These are phyloP conservation scores for Hydrozoanthus gracilis DNA, from an alignment of 92 coral and sea anemone species.

Conservation along the genomic window DNA sequence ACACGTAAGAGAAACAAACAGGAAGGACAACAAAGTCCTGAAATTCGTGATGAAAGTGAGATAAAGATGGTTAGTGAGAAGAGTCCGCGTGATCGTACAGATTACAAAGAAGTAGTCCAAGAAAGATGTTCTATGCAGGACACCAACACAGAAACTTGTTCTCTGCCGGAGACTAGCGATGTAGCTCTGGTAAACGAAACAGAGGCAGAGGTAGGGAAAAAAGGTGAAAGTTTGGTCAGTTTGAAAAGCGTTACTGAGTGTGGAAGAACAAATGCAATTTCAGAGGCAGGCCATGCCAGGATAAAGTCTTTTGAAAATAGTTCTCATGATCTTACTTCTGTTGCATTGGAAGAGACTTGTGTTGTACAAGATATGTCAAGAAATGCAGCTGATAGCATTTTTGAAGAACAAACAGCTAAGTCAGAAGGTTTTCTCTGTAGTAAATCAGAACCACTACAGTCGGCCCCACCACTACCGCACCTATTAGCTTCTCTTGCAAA, in stretches of 20 bases:
- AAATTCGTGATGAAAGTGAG: neutral
- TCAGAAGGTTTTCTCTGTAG: neutral
- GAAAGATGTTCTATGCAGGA: neutral
- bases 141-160: neutral
- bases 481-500: conserved; percentile 15
- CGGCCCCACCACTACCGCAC: conserved; percentile 12
- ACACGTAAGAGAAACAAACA: conserved; percentile 54
- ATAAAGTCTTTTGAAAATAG: neutral
- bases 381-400: neutral
- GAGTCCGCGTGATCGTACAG: neutral
- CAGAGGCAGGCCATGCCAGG: neutral
- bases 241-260: neutral
- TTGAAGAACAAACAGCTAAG: neutral
- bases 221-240: neutral
- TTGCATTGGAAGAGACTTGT: neutral
- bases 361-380: neutral
- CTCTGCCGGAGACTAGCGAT: neutral
- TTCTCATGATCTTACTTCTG: neutral
- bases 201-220: neutral
- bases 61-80: neutral
- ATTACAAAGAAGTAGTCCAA: neutral
- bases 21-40: conserved; percentile 13
- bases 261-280: neutral
- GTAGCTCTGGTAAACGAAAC: neutral
- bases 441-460: neutral